A percentile compares a stretch with the other conserved stretches of the same genome.
phyloP scores from a whole-genome alignment of 2,888 invertebrate species.

The Drosophila colorata region DNA sequence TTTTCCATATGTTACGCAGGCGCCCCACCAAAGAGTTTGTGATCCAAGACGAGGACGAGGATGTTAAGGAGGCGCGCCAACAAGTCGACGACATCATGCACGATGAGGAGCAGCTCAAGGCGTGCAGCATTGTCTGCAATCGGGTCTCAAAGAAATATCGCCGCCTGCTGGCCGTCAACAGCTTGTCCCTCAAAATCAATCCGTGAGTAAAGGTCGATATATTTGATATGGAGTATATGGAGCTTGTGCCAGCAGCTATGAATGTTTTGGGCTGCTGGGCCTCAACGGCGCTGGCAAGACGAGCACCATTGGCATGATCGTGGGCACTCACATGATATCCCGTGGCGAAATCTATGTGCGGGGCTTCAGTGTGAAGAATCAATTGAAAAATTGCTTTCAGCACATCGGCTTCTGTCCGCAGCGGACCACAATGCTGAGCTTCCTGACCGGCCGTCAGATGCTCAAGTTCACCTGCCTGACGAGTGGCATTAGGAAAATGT shows the following conservation, averaged over 20 bases:
- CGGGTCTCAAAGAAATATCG: slow-evolving; percentile 4
- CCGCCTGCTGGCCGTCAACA: slow-evolving; percentile 1
- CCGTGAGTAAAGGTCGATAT: slow-evolving; percentile 20
- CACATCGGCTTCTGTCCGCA: slow-evolving; percentile 90
- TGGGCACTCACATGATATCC: slow-evolving; percentile 90
- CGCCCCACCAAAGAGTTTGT: background rate
- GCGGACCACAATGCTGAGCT: slow-evolving; percentile 88
- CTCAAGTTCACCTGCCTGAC: slow-evolving; percentile 87
- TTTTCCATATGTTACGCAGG: slow-evolving; percentile 14
- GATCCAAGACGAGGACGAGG: background rate
- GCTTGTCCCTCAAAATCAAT: slow-evolving; percentile 31
- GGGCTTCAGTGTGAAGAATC: slow-evolving; percentile 85
- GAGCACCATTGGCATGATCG: slow-evolving; percentile 93
- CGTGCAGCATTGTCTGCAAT: slow-evolving; percentile 20
- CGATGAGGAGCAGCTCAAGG: background rate
- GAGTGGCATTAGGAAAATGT: slow-evolving; percentile 86
- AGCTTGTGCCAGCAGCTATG: slow-evolving; percentile 85
- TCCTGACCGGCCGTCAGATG: slow-evolving; percentile 89
- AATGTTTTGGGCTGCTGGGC: slow-evolving; percentile 92
- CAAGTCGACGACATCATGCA: slow-evolving; percentile 10
- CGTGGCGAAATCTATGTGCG: slow-evolving; percentile 89
- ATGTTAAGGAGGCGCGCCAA: background rate
- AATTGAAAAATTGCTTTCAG: slow-evolving; percentile 86
- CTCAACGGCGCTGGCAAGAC: slow-evolving; percentile 95
- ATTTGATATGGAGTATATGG: too few species aligned